Conservation (phyloP, 2,113 vertebrate species). For the Osmerus mordax region DNA sequence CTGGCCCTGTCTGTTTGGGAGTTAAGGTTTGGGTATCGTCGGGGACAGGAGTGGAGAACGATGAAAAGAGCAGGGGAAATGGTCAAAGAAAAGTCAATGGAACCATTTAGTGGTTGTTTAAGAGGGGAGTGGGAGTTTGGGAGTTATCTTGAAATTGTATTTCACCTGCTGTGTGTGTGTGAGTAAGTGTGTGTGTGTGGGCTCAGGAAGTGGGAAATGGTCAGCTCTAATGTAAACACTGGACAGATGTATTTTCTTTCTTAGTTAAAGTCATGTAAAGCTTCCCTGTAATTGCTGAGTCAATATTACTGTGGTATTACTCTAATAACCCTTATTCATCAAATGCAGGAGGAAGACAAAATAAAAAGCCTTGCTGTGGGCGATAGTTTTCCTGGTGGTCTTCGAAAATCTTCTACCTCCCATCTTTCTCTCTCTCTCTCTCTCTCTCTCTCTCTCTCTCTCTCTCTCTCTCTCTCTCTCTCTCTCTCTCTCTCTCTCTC, state of each 20-base stretch:
- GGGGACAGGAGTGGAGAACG: slow-evolving; percentile 4
- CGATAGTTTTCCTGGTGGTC: slow-evolving; percentile 23
- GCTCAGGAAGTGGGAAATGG: slow-evolving; percentile 49
- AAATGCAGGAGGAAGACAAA: slow-evolving; percentile 41
- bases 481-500: background rate
- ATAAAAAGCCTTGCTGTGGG: slow-evolving; percentile 27
- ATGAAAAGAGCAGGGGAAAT: slow-evolving; percentile 19
- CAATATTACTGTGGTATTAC: slow-evolving; percentile 62
- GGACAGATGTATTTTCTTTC: slow-evolving; percentile 54
- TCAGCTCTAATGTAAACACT: slow-evolving; percentile 50
- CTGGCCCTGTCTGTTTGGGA: slow-evolving; percentile 41
- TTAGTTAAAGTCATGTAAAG: slow-evolving; percentile 56
- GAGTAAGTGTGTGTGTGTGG: slow-evolving; percentile 33
- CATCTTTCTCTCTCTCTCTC: slow-evolving; percentile 10
- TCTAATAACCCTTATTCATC: slow-evolving; percentile 63
- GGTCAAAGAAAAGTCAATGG: background rate
- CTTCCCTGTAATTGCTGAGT: slow-evolving; percentile 60
- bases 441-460: slow-evolving; percentile 3
- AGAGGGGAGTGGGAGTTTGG: background rate
- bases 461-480: slow-evolving; percentile 9
- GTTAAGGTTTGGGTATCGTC: slow-evolving; percentile 25
- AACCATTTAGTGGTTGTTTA: background rate
- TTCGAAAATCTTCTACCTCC: background rate
- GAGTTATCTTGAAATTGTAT: background rate
- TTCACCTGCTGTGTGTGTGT: background rate